phyloP scores from a whole-genome alignment of 1,140 invertebrate genomes.

The Frieseomelitta varia region DNA sequence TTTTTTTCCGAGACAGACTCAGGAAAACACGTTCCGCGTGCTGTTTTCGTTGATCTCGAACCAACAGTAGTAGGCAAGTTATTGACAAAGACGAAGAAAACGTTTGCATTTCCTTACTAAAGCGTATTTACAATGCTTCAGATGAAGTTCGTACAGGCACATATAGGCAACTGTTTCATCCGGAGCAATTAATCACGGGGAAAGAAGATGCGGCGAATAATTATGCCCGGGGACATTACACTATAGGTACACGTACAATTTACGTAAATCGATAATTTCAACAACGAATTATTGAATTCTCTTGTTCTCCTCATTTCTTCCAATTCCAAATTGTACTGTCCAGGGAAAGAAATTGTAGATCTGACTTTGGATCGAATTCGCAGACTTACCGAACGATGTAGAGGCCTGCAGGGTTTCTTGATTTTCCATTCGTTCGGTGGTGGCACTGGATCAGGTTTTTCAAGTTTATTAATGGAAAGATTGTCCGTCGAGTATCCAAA shows the following conservation, averaged over 20 bases:
- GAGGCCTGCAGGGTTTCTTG: conserved; percentile 88
- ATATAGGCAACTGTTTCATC: conserved; percentile 86
- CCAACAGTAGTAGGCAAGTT: conserved; percentile 84
- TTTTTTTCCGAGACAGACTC: conserved; percentile 85
- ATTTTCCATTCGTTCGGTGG: conserved; percentile 96
- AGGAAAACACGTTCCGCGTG: conserved; percentile 84
- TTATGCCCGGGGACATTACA: conserved; percentile 85
- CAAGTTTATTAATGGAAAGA: conserved; percentile 84
- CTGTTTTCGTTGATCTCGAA: conserved; percentile 86
- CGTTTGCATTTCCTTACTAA: background rate
- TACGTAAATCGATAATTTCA: background rate
- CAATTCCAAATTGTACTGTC: conserved; percentile 24
- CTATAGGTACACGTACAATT: conserved; percentile 71
- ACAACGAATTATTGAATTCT: background rate
- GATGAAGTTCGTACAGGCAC: conserved; percentile 87
- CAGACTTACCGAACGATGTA: conserved; percentile 82
- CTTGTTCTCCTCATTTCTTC: background rate
- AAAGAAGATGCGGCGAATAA: conserved; percentile 85
- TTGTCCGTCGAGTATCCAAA: conserved; percentile 85
- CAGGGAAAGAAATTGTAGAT: conserved; percentile 84
- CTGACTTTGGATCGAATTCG: conserved; percentile 74
- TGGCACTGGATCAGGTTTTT: conserved; percentile 87
- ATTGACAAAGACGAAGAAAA: background rate
- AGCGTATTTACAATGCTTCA: conserved; percentile 29
- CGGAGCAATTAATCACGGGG: conserved; percentile 87